phyloP scores from a whole-genome alignment of 2,113 vertebrate species.

The Gambusia holbrooki region DNA sequence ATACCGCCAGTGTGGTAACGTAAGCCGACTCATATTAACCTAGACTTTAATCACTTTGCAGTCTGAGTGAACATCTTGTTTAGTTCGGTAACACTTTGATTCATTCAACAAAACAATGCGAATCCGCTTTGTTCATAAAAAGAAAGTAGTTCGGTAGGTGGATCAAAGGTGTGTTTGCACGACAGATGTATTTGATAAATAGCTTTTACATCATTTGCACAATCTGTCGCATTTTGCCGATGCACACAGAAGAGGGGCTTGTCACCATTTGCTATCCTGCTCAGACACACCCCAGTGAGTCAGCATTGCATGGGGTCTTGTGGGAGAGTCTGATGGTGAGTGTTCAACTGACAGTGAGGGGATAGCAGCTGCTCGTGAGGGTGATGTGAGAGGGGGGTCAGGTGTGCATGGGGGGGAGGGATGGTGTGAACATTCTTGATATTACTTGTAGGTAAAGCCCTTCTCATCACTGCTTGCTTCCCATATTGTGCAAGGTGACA shows the following conservation, averaged over 20 bases:
- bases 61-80: constrained; percentile 51
- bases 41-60: constrained; percentile 47
- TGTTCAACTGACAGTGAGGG: constrained; percentile 49
- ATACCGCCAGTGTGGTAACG: constrained; percentile 56
- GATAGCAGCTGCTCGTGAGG: constrained; percentile 40
- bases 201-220: constrained; percentile 7
- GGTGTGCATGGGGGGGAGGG: constrained; percentile 15
- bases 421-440: constrained; percentile 40
- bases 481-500: constrained; percentile 51
- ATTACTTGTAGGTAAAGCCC: constrained; percentile 70
- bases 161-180: constrained; percentile 39
- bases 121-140: constrained; percentile 46
- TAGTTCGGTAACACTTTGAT: constrained; percentile 69
- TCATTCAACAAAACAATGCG: constrained; percentile 72
- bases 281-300: constrained; percentile 60
- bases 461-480: constrained; percentile 34
- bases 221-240: neutral
- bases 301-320: constrained; percentile 44
- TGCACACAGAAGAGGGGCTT: neutral
- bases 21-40: constrained; percentile 58
- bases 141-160: constrained; percentile 28
- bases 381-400: constrained; percentile 23
- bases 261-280: constrained; percentile 13
- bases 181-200: neutral
- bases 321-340: constrained; percentile 26